These are phyloP conservation scores for Zalophus californianus DNA, from an alignment of 2,797 vertebrate genomes.

Conservation along the genomic window DNA sequence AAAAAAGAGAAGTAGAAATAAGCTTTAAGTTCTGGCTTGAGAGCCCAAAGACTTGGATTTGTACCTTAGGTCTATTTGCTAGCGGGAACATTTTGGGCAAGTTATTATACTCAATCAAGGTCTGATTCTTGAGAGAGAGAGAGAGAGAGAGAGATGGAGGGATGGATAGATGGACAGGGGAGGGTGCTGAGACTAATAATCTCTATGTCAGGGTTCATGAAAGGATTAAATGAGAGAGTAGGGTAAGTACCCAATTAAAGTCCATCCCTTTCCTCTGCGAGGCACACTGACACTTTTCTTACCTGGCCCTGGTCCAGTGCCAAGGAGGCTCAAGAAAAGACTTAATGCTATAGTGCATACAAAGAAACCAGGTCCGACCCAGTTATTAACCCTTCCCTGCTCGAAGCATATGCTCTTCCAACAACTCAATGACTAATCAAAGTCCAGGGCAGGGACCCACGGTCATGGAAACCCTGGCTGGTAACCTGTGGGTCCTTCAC, in stretches of 20 bases:
- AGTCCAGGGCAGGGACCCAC: background rate
- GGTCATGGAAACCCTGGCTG: background rate
- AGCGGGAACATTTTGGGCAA: slow-evolving; percentile 3
- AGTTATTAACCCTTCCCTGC: background rate
- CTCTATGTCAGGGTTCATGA: background rate
- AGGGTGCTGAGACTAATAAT: background rate
- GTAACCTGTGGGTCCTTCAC: no score
- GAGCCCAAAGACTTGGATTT: background rate
- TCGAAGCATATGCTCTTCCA: background rate
- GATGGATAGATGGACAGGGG: background rate
- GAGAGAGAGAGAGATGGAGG: background rate
- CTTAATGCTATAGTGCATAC: background rate
- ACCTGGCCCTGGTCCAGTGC: background rate
- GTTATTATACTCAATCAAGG: background rate
- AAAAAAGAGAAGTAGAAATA: background rate
- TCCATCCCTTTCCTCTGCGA: background rate
- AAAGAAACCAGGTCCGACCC: background rate
- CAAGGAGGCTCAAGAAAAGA: background rate
- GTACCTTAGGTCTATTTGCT: background rate
- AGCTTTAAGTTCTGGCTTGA: background rate
- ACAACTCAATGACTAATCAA: background rate
- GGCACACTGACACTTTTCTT: background rate
- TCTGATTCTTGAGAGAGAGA: slow-evolving; percentile 8
- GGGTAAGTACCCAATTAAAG: background rate
- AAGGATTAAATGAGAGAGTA: background rate